Conservation (phyloP, 2,888 invertebrate species). For the Agrilus cyanescens region DNA sequence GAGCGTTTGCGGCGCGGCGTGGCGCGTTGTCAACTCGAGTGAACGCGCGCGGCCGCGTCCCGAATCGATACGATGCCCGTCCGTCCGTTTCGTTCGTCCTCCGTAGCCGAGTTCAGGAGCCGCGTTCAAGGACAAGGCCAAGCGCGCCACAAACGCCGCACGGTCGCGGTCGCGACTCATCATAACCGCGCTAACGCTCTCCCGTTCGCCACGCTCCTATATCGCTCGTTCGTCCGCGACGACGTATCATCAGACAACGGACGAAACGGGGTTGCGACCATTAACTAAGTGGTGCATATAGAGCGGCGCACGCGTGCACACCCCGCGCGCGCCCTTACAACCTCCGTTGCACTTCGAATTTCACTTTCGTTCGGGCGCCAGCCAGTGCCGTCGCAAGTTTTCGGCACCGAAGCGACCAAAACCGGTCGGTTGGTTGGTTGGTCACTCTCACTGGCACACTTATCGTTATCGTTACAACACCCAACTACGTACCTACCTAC, state of each 20-base stretch:
- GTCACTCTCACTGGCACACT: slow-evolving; percentile 14
- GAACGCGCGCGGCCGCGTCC: slow-evolving; percentile 23
- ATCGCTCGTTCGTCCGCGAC: slow-evolving; percentile 12
- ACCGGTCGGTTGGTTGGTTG: slow-evolving; percentile 16
- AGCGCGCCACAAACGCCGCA: slow-evolving; percentile 31
- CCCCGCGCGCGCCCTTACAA: slow-evolving; percentile 11
- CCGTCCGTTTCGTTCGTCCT: slow-evolving; percentile 13
- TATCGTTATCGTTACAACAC: no score
- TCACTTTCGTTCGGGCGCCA: slow-evolving; percentile 34
- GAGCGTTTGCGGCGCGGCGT: no score
- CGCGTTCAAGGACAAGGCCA: slow-evolving; percentile 48
- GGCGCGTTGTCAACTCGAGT: no score
- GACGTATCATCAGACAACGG: slow-evolving; percentile 16
- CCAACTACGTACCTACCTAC: no score
- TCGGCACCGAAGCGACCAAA: slow-evolving; percentile 35
- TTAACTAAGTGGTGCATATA: slow-evolving; percentile 30
- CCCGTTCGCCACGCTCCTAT: slow-evolving; percentile 13
- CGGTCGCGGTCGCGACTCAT: slow-evolving; percentile 14
- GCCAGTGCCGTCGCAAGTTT: slow-evolving; percentile 33
- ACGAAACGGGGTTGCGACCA: slow-evolving; percentile 16
- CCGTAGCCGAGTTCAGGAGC: slow-evolving; percentile 34
- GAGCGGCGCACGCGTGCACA: slow-evolving; percentile 22
- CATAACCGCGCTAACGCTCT: slow-evolving; percentile 13
- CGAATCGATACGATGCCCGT: slow-evolving; percentile 34
- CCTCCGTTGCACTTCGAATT: slow-evolving; percentile 30